Evolutionary conservation across 2,888 invertebrate genomes (phyloP), one percentile per base, ranked within the genome.

Genomic region (Ganaspis brasiliensis): DNA sequence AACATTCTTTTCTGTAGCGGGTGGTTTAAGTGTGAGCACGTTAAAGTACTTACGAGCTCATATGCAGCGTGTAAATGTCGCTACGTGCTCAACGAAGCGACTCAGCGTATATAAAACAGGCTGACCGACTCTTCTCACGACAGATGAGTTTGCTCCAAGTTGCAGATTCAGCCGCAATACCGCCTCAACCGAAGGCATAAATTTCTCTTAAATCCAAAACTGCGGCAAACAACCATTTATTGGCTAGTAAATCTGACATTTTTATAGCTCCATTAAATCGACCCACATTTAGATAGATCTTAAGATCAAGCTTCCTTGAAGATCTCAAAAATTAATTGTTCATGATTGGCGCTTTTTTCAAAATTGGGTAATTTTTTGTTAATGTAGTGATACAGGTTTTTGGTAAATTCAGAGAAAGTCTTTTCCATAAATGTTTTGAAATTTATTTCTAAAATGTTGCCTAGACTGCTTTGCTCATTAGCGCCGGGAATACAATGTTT

Each of bases 31-130:
- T 35, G 31, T n/a, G 10, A 59, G 16, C 59, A 10, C 83, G 78
- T 84, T 83, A 81, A 81, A 82, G 84, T 84, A 86, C 85, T 84
- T 87, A 84, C 80, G 83, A 80, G 76, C 87, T 16, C 59, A 59
- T 31, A 85, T 84, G 84, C 81, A 80, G 81, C 87, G 86, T 87
- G 87, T 88, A 89, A 90, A 90, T 88, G 89, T 86, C 83, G 85
- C 88, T 89, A 89, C 89, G 88, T 90, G 90, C 90, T 86, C 85
- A 84, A 81, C 81, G 77, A 73, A 85, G 84, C 89, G 87, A 91
- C 88, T 91, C 91, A 89, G 90, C 89, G 89, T 89, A 90, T 91
- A 90, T 89, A 89, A 90, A 90, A 90, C 85, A 88, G 88, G 89
- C 89, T 86, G 86, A 87, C 87, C 87, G 84, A 86, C 85, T 84